These are phyloP conservation scores for Nephila pilipes DNA, from an alignment of 1,140 invertebrate genomes.

Conservation along the genomic window DNA sequence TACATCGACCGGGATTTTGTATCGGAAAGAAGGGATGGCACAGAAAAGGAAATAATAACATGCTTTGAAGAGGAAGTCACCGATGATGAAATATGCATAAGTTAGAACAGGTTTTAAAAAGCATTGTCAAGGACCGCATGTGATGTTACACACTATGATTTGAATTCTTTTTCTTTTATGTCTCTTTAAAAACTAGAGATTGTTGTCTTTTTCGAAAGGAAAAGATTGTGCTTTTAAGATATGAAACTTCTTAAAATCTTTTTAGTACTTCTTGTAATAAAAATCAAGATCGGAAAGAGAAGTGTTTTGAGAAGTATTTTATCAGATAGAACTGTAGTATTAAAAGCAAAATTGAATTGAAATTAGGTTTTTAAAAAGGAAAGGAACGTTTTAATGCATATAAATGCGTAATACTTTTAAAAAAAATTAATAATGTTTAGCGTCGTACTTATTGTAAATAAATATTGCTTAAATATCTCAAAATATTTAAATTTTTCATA, in stretches of 20 bases:
- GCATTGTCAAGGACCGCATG: conserved; percentile 40
- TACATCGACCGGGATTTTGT: conserved; percentile 38
- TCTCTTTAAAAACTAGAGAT: background rate
- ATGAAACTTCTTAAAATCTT: background rate
- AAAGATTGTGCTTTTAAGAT: background rate
- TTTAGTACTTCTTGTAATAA: background rate
- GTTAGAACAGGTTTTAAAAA: conserved; percentile 44
- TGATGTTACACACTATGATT: conserved; percentile 16
- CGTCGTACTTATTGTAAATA: too few relatives aligned
- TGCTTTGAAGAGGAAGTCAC: conserved; percentile 48
- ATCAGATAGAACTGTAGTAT: too few relatives aligned
- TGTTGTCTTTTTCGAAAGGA: background rate
- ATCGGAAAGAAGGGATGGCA: background rate
- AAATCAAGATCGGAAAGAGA: background rate
- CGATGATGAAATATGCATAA: conserved; percentile 68
- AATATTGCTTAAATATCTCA: too few relatives aligned
- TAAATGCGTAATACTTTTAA: too few relatives aligned
- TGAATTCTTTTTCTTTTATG: background rate
- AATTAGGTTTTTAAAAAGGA: too few relatives aligned
- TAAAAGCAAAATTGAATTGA: too few relatives aligned
- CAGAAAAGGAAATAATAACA: conserved; percentile 44
- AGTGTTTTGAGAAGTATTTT: background rate
- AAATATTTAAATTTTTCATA: too few relatives aligned
- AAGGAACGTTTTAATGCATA: too few relatives aligned
- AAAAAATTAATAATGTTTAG: too few relatives aligned